These are phyloP conservation scores for Eulacestoma nigropectus DNA, from an alignment of 2,113 vertebrate genomes.

Conservation along the genomic window DNA sequence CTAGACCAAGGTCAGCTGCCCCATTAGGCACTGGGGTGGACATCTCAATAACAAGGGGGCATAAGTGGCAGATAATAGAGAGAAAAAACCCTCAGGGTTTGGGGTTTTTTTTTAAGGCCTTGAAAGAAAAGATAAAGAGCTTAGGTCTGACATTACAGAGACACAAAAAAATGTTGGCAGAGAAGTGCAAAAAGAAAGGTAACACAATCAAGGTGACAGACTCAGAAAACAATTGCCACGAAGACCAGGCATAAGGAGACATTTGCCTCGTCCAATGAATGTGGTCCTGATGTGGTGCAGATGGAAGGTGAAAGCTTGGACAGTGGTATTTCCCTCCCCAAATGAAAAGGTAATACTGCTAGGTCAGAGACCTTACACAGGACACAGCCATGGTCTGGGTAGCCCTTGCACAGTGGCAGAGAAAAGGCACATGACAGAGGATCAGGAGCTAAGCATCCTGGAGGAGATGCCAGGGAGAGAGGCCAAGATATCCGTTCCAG, in stretches of 20 bases:
- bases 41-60: neutral
- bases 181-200: neutral
- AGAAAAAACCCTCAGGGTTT: neutral
- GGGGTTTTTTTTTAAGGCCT: neutral
- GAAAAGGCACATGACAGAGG: neutral
- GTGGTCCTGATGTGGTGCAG: neutral
- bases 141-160: neutral
- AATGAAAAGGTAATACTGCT: neutral
- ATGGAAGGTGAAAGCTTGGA: neutral
- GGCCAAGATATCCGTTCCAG: neutral
- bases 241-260: neutral
- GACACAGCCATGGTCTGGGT: neutral
- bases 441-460: neutral
- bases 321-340: neutral
- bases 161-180: neutral
- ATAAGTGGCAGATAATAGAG: neutral
- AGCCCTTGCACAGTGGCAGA: neutral
- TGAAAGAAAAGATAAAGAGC: slow-evolving; percentile 2
- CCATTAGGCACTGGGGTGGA: neutral
- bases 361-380: neutral
- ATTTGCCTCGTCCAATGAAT: neutral
- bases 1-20: neutral
- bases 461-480: neutral
- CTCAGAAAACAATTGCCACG: neutral
- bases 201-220: neutral